These are phyloP conservation scores for Syngnathus typhle DNA, from an alignment of 2,113 vertebrate genomes.

Conservation along the genomic window DNA sequence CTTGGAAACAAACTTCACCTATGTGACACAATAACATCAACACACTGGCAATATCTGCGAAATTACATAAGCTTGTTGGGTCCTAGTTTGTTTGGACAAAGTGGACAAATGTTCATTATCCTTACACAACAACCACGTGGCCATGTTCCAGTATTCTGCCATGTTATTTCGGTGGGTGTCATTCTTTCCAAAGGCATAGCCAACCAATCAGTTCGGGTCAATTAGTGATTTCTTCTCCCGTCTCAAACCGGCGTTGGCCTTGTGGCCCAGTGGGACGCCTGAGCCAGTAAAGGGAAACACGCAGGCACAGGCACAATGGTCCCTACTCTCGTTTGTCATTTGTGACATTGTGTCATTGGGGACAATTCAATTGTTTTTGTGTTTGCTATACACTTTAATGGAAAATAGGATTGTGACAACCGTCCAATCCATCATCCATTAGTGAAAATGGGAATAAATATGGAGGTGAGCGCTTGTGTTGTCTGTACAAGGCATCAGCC, in stretches of 20 bases:
- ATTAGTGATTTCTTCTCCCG: conserved; percentile 66
- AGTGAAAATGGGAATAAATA: neutral
- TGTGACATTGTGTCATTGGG: neutral
- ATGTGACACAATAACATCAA: conserved; percentile 8
- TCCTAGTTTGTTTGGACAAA: conserved; percentile 52
- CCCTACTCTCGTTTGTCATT: conserved; percentile 21
- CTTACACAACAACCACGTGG: conserved; percentile 62
- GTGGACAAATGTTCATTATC: conserved; percentile 57
- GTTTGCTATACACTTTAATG: neutral
- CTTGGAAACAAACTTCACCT: neutral
- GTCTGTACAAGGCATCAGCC: neutral
- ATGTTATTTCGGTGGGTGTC: conserved; percentile 61
- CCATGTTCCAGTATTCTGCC: conserved; percentile 46
- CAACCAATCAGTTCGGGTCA: conserved; percentile 59
- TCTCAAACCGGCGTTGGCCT: conserved; percentile 47
- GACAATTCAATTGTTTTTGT: neutral
- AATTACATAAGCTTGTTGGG: conserved; percentile 55
- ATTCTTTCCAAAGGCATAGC: conserved; percentile 65
- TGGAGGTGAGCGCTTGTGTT: neutral
- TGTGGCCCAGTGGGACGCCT: conserved; percentile 29
- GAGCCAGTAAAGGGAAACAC: conserved; percentile 12
- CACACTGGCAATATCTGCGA: conserved; percentile 16
- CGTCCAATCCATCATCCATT: neutral
- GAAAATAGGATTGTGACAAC: neutral
- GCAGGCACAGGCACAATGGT: conserved; percentile 19